Evolutionary conservation across 2,113 vertebrate genomes (phyloP), one percentile per base, ranked within the genome.

Genomic region (Pollimyrus isidori): DNA sequence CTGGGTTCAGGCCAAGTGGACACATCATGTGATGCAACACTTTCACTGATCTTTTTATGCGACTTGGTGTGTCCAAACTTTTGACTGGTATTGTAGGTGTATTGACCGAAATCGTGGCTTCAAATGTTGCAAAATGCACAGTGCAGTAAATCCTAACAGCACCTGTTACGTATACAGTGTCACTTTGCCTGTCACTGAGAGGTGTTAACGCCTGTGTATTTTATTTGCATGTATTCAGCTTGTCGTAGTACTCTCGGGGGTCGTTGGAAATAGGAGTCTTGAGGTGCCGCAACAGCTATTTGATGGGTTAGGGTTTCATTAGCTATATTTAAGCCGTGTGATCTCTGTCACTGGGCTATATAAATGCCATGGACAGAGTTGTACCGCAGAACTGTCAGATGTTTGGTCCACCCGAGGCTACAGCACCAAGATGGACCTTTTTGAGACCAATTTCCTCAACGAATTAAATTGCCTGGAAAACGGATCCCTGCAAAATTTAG

Each of bases 351-450:
- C 96, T 92, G 94, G 95, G 95, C 97, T 98, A 97, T 98, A 98
- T 98, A 98, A 98, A 99, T 98, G 96, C 97, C 97, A 96, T 95
- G 95, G 65, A 86, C 93, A 96, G 94, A 96, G 96, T 93, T 95
- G 88, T 95, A 84, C 89, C 92, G 39, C 93, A 85, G 94, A 94
- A 84, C 95, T 94, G 93, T 94, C 94, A 93, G 94, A 94, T 94
- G 89, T 92, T 89, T 91, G 92, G 62, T 53, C 65, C 48, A 80
- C 87, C 88, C 89, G 93, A 96, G 94, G 90, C 52, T 42, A 96
- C 95, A 96, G 95, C 97, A 98, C 96, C 96, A 98, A 98, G 97
- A 99, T 99, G 98, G 98, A 99, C 97, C 97, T 99, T 96, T 99
- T 99, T 92, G 98, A 99, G 97, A 97, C 97, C 93, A 97, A 96